Percentiles rank a stretch among this genome's conserved stretches.
Conservation (phyloP, 1,140 invertebrate species). For the Berghia stephanieae region DNA sequence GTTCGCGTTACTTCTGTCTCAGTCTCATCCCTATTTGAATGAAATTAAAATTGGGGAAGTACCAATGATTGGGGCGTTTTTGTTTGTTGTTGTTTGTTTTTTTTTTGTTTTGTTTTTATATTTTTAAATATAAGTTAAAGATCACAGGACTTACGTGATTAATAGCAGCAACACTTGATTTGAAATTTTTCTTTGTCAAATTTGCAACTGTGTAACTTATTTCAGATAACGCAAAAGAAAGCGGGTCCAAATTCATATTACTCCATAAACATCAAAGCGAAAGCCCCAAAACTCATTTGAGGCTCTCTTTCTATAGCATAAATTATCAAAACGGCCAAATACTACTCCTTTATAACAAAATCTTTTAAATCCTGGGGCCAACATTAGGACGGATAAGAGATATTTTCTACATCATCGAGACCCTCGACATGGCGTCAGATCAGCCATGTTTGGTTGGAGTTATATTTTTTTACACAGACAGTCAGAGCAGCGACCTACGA, state of each 20-base stretch:
- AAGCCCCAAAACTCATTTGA: conserved; percentile 68
- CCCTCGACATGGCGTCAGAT: conserved; percentile 58
- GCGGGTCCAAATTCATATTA: conserved; percentile 98
- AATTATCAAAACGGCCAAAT: conserved; percentile 43
- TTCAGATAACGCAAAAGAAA: conserved; percentile 97
- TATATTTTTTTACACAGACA: background rate
- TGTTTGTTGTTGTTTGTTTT: too few species aligned
- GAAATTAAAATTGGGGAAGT: too few species aligned
- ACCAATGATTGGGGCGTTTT: too few species aligned
- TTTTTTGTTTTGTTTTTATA: background rate
- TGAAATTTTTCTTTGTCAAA: conserved; percentile 95
- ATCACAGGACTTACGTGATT: conserved; percentile 73
- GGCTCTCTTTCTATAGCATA: conserved; percentile 64
- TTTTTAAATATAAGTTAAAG: background rate
- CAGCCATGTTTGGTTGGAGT: conserved; percentile 46
- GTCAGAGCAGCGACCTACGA: background rate
- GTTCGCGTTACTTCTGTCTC: too few species aligned
- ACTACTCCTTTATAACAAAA: conserved; percentile 36
- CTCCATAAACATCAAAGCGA: conserved; percentile 75
- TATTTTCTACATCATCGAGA: conserved; percentile 49
- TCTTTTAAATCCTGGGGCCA: conserved; percentile 41
- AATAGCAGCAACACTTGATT: conserved; percentile 84
- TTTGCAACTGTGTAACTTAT: conserved; percentile 95
- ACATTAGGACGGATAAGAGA: conserved; percentile 51
- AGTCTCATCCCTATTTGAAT: too few species aligned